A percentile compares a stretch with the other conserved stretches of the same genome.
phyloP scores from a whole-genome alignment of 2,888 invertebrate genomes.

The Euzophera pinguis region DNA sequence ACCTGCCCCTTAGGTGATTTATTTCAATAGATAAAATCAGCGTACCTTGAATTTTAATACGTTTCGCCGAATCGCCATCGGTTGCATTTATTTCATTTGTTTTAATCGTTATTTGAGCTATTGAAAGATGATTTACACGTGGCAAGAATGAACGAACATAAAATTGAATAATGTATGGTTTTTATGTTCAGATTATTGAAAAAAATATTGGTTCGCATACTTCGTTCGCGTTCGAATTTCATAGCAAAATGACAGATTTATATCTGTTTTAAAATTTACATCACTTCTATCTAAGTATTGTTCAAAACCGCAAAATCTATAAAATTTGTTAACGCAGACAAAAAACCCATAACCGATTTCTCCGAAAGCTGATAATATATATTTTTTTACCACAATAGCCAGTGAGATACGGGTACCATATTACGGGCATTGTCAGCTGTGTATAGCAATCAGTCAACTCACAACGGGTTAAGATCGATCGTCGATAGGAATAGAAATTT shows the following conservation, averaged over 20 bases:
- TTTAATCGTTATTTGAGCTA: constrained; percentile 1
- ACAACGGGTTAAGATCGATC: constrained; percentile 26
- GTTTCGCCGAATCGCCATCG: constrained; percentile 1
- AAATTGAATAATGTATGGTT: background rate
- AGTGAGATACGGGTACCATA: constrained; percentile 28
- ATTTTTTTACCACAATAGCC: constrained; percentile 25
- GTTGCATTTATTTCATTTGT: constrained; percentile 6
- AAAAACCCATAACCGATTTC: constrained; percentile 9
- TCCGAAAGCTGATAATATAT: constrained; percentile 27
- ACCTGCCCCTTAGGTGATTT: constrained; percentile 2
- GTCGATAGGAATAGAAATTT: constrained; percentile 24
- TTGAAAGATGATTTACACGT: constrained; percentile 2
- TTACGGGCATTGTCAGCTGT: constrained; percentile 34
- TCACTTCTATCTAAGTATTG: too few relatives aligned
- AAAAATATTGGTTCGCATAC: background rate
- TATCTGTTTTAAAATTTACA: too few relatives aligned
- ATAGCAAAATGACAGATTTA: too few relatives aligned
- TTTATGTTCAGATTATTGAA: background rate
- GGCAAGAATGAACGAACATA: background rate
- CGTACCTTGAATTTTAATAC: constrained; percentile 6
- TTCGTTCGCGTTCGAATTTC: background rate
- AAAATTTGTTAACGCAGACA: too few relatives aligned
- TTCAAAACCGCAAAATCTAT: too few relatives aligned
- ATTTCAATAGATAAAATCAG: constrained; percentile 1
- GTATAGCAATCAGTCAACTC: constrained; percentile 35